Percentiles rank a stretch among this genome's conserved stretches.
Conservation (phyloP, 2,113 vertebrate genomes). For the Tragelaphus buxtoni region DNA sequence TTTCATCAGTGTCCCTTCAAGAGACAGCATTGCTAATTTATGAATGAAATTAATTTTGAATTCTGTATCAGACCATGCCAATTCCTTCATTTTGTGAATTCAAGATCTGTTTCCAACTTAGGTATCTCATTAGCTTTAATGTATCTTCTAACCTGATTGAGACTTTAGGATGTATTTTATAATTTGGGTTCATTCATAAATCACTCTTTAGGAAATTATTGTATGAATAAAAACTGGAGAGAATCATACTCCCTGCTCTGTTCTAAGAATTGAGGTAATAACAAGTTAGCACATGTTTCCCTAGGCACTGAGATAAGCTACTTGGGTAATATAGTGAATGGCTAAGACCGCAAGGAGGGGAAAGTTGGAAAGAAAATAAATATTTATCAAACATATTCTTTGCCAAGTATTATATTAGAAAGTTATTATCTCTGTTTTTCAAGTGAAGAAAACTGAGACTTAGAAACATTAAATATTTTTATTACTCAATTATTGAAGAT, state of each 20-base stretch:
- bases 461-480: not conserved
- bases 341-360: not conserved
- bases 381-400: not conserved
- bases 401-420: not conserved
- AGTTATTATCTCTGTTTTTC: not conserved
- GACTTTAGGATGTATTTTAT: constrained; percentile 41
- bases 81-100: constrained; percentile 20
- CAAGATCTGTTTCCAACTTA: constrained; percentile 51
- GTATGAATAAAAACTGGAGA: constrained; percentile 48
- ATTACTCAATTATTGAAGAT: not conserved
- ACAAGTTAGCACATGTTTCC: not conserved
- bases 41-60: constrained; percentile 41
- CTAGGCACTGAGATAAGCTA: not conserved
- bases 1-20: not conserved
- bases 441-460: constrained; percentile 32
- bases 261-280: constrained; percentile 4
- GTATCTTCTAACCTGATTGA: constrained; percentile 57
- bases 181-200: constrained; percentile 61
- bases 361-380: not conserved
- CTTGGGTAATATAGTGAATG: not conserved
- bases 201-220: constrained; percentile 59
- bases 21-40: not conserved
- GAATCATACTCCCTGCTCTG: not conserved
- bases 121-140: constrained; percentile 62
- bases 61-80: constrained; percentile 12